These are phyloP conservation scores for Gavia stellata DNA, from an alignment of 2,113 vertebrate genomes.

Conservation along the genomic window DNA sequence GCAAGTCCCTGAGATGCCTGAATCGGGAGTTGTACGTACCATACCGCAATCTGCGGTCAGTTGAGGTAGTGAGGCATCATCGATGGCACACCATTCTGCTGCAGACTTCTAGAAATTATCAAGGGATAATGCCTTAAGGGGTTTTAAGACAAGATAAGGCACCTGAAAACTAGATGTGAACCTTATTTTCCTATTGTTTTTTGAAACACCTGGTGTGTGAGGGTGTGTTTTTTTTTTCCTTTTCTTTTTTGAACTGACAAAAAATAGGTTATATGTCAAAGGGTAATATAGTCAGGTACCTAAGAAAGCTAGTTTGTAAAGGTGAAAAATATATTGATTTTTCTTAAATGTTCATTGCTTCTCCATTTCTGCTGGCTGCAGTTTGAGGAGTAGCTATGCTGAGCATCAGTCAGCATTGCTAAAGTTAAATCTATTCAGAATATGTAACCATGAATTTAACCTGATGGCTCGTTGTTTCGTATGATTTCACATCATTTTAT, in stretches of 20 bases:
- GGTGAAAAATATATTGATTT: not conserved
- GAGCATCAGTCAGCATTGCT: not conserved
- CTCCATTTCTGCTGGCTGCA: not conserved
- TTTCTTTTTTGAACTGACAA: not conserved
- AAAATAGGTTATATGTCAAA: not conserved
- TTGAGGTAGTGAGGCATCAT: not conserved
- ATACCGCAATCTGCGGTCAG: rapidly evolving
- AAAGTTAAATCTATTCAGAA: not conserved
- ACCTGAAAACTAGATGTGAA: not conserved
- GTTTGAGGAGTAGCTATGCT: not conserved
- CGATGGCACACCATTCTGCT: not conserved
- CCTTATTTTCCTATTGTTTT: not conserved
- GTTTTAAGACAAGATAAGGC: not conserved
- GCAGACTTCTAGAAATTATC: not conserved
- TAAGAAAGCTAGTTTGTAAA: not conserved
- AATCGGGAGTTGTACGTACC: not conserved
- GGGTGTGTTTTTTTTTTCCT: not conserved
- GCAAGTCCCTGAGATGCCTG: rapidly evolving
- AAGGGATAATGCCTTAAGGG: not conserved
- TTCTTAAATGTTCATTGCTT: not conserved
- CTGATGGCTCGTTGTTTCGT: not conserved
- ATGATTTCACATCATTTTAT: rapidly evolving
- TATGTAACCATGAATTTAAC: not conserved
- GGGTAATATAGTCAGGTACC: not conserved
- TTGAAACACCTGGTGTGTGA: not conserved